Conservation (phyloP, 2,113 vertebrate species). For the Athene noctua region DNA sequence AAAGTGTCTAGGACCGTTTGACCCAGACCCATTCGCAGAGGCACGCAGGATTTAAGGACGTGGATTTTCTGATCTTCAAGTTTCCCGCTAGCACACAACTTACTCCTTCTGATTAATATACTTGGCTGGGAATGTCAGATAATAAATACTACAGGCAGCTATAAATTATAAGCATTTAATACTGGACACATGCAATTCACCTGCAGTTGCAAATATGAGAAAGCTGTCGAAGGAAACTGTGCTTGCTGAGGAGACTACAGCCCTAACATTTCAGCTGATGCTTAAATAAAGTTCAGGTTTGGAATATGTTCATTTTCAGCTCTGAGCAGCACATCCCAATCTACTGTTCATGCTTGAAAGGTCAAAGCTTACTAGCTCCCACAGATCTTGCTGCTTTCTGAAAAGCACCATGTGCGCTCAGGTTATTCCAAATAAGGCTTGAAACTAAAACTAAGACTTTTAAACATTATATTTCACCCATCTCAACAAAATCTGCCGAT, state of each 20-base stretch:
- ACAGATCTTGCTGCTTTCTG: background rate
- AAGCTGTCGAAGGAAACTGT: background rate
- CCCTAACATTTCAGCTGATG: background rate
- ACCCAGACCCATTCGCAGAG: background rate
- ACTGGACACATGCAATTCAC: background rate
- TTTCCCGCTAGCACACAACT: background rate
- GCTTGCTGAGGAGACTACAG: background rate
- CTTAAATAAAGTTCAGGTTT: background rate
- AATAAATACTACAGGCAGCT: background rate
- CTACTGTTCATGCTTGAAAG: background rate
- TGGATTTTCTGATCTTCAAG: background rate
- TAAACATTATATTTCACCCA: background rate
- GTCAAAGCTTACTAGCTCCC: background rate
- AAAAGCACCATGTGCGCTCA: background rate
- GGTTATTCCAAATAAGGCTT: background rate
- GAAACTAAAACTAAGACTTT: background rate
- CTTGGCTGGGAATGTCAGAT: background rate
- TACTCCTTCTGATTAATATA: background rate
- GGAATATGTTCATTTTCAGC: background rate
- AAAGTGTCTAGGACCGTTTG: background rate
- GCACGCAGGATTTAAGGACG: rapidly evolving
- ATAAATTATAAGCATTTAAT: background rate
- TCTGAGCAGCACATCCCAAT: background rate
- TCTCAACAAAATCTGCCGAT: background rate
- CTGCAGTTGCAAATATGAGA: background rate